Evolutionary conservation across 2,113 vertebrate genomes (phyloP), one percentile per base, ranked within the genome.

Genomic region (Myotis brandtii): DNA sequence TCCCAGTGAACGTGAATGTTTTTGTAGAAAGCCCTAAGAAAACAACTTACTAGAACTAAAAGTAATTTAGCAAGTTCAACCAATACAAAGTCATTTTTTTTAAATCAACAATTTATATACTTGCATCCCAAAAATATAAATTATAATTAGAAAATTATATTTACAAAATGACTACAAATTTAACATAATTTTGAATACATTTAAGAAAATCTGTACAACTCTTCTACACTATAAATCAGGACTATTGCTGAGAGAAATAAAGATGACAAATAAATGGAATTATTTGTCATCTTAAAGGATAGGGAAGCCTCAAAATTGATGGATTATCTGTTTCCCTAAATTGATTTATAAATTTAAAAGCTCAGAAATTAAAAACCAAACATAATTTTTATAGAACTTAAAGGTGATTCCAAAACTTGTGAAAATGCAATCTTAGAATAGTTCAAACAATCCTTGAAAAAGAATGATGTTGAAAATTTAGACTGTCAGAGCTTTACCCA

Each of bases 21-120:
- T 96, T 77, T 70, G 69, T 72, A 56, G 69, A 82, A 83, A 88
- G 25, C 7, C 13, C 30, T 62, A 50, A 46, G 18, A 56, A 75
- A 34, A 91, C 4, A 91, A 91, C 20, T 76, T 76, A 83, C 30
- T 72, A 62, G 23, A 37, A 23, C 8, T 85, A 92, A 94, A 89
- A 87, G 66, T 3, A 91, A 95, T 46, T 50, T 80, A 81, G 13
- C 32, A 82, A 89, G 21, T 59, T 95, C 62, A 96, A 86, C 86
- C 37, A 10, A 82, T 82, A 86, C 8, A 66, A 67, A 66, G 12
- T 48, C 16, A 87, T 48, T 88, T 82, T 88, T 82, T 89, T 43
- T 43, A 0, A 3, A 30, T 30, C 50, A 93, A 54, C 77, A 32
- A n/a, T 46, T 25, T 27, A 64, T 27, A 93, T 23, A 62, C 56